These are phyloP conservation scores for Cantharis rustica DNA, from an alignment of 2,888 invertebrate species.

Conservation along the genomic window DNA sequence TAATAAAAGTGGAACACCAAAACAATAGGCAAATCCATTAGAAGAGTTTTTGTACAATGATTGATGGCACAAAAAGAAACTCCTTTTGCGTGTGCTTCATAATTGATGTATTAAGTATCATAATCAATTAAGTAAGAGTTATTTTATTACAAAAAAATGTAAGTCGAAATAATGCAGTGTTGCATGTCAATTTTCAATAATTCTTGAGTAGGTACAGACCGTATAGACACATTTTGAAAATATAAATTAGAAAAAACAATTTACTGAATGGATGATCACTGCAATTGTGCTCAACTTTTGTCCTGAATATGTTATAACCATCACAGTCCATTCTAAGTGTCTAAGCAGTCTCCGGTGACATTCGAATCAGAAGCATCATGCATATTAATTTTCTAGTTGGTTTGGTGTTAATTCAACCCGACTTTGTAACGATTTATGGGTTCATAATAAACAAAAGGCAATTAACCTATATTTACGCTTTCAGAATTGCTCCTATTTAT, in stretches of 20 bases:
- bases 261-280: neutral
- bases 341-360: conserved; percentile 1
- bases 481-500: neutral
- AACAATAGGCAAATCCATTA: neutral
- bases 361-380: conserved; percentile 4
- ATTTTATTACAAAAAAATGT: neutral
- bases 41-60: neutral
- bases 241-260: too few species aligned
- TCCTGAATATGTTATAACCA: neutral
- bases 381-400: conserved; percentile 14
- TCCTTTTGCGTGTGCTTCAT: neutral
- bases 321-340: neutral
- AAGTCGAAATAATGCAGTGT: neutral
- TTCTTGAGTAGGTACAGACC: neutral
- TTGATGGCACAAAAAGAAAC: neutral
- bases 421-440: conserved; percentile 1
- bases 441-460: neutral
- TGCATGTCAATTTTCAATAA: neutral
- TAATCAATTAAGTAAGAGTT: neutral
- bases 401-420: neutral
- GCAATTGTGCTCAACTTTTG: neutral
- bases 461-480: neutral
- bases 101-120: neutral
- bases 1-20: neutral
- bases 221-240: neutral